phyloP scores from a whole-genome alignment of 2,797 vertebrate species.

The Lindbergichthys nudifrons region DNA sequence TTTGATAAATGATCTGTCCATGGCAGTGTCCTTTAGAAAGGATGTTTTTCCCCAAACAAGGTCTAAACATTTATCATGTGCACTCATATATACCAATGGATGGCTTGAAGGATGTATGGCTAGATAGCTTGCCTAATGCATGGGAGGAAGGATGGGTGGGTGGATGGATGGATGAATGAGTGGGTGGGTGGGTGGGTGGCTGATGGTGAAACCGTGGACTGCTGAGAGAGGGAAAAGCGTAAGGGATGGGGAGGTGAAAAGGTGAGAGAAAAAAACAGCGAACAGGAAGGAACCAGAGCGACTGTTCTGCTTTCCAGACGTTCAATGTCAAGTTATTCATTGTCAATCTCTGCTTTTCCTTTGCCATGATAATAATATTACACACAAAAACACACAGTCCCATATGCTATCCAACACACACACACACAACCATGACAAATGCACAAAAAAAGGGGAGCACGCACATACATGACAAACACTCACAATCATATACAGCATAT shows the following conservation, averaged over 20 bases:
- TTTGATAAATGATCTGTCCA: slow-evolving; percentile 77
- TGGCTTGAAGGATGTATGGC: slow-evolving; percentile 67
- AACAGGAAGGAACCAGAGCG: slow-evolving; percentile 6
- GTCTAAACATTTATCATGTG: slow-evolving; percentile 81
- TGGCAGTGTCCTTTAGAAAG: slow-evolving; percentile 78
- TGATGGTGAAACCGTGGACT: slow-evolving; percentile 24
- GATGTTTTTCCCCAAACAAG: slow-evolving; percentile 81
- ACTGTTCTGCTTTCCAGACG: slow-evolving; percentile 47
- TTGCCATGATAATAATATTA: slow-evolving; percentile 32
- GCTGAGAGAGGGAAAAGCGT: slow-evolving; percentile 26
- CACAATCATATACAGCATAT: not conserved
- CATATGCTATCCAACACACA: not conserved
- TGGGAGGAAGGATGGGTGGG: slow-evolving; percentile 48
- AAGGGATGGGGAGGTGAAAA: slow-evolving; percentile 30
- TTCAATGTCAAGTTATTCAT: slow-evolving; percentile 48
- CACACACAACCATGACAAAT: not conserved
- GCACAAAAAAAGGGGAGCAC: not conserved
- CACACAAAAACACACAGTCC: not conserved
- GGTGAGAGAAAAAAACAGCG: not conserved
- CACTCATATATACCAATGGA: slow-evolving; percentile 68
- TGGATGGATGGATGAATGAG: slow-evolving; percentile 24
- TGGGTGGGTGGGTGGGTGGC: slow-evolving; percentile 41
- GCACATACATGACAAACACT: not conserved
- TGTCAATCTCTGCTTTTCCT: slow-evolving; percentile 54
- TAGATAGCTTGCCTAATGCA: slow-evolving; percentile 66